Percentiles rank a stretch among this genome's conserved stretches.
phyloP scores from a whole-genome alignment of 2,113 vertebrate genomes.

The Pseudopodoces humilis region DNA sequence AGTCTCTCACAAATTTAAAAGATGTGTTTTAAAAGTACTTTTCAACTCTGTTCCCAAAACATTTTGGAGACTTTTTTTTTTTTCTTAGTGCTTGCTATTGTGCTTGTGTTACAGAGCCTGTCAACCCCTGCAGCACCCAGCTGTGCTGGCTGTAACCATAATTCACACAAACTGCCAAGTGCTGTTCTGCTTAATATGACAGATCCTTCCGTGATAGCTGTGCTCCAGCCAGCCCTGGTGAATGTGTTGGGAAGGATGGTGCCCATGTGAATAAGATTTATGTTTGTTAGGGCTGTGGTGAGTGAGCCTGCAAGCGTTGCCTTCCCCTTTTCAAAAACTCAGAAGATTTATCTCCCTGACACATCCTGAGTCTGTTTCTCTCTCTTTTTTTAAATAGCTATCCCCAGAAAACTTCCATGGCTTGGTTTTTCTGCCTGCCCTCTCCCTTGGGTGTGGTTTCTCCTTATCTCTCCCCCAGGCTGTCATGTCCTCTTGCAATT shows the following conservation, averaged over 20 bases:
- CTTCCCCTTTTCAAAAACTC: slow-evolving; percentile 20
- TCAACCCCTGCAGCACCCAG: slow-evolving; percentile 46
- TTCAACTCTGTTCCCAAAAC: not conserved
- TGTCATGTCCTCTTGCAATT: not conserved
- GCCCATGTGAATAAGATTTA: slow-evolving; percentile 37
- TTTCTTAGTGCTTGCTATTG: not conserved
- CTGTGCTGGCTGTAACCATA: slow-evolving; percentile 39
- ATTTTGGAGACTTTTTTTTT: not conserved
- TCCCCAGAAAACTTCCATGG: not conserved
- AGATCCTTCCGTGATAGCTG: slow-evolving; percentile 28
- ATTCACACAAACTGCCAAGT: slow-evolving; percentile 31
- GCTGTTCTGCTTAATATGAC: slow-evolving; percentile 33
- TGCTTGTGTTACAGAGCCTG: slow-evolving; percentile 4
- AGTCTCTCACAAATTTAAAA: not conserved
- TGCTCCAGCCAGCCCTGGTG: not conserved
- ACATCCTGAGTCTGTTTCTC: not conserved
- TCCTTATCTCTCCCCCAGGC: not conserved
- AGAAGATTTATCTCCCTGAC: not conserved
- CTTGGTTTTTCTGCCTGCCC: not conserved
- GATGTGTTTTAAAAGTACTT: not conserved
- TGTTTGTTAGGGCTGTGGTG: slow-evolving; percentile 15
- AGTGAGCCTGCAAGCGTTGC: not conserved
- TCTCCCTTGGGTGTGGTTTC: not conserved
- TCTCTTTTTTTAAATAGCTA: not conserved
- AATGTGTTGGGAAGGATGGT: not conserved